A percentile compares a stretch with the other conserved stretches of the same genome.
Conservation (phyloP, 2,113 vertebrate species). For the Neolamprologus kungweensis region DNA sequence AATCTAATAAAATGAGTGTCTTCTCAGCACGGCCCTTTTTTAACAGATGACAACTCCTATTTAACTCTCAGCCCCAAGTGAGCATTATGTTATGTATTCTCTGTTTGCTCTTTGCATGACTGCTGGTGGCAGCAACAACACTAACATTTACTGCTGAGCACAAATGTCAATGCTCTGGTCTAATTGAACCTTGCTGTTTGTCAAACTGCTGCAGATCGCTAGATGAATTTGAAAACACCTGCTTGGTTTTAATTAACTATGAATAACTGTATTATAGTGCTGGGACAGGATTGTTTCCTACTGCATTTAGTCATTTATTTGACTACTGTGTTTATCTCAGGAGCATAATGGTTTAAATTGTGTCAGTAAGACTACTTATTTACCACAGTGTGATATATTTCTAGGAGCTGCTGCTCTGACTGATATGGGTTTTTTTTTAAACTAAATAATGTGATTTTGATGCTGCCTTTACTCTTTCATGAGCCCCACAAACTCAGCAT, state of each 20-base stretch:
- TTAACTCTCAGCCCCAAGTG: not conserved
- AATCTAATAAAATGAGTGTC: not conserved
- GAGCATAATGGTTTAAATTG: not conserved
- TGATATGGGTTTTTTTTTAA: not conserved
- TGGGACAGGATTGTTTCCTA: not conserved
- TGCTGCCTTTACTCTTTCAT: not conserved
- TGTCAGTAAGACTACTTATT: not conserved
- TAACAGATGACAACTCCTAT: conserved; percentile 15
- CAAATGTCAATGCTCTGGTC: not conserved
- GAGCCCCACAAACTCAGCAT: not conserved
- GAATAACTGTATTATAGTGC: not conserved
- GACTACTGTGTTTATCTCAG: not conserved
- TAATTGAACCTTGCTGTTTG: not conserved
- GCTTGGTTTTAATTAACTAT: not conserved
- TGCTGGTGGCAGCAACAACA: not conserved
- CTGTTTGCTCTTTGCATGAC: not conserved
- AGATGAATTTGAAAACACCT: not conserved
- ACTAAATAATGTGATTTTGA: not conserved
- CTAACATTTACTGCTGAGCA: not conserved
- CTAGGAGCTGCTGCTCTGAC: not conserved
- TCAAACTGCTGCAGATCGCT: not conserved
- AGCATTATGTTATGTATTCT: not conserved
- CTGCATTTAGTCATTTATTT: not conserved
- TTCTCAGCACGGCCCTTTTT: not conserved
- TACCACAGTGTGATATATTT: not conserved